Conservation (phyloP, 37 sponge, comb jelly and placozoan genomes). For the Ephydatia muelleri region DNA sequence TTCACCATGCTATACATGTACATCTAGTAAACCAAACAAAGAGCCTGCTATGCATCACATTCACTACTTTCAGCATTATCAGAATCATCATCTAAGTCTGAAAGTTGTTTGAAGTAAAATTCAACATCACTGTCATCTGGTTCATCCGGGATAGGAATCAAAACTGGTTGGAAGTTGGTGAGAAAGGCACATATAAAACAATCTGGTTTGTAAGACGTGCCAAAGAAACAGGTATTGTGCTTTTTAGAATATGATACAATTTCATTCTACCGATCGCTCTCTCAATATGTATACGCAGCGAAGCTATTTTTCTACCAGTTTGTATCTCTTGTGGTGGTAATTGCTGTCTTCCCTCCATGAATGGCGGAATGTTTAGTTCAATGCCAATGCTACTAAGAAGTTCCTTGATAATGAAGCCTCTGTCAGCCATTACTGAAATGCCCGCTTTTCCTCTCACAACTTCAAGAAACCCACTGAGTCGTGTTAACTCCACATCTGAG, state of each 20-base stretch:
- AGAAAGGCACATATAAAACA: constrained; percentile 56
- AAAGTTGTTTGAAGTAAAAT: neutral
- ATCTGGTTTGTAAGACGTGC: constrained; percentile 58
- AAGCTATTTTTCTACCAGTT: constrained; percentile 24
- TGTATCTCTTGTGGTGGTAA: constrained; percentile 37
- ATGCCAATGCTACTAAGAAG: constrained; percentile 31
- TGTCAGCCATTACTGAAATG: constrained; percentile 58
- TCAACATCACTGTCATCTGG: constrained; percentile 15
- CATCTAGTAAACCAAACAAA: constrained; percentile 1
- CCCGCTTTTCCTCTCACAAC: constrained; percentile 36
- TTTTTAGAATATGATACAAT: constrained; percentile 21
- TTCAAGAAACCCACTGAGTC: constrained; percentile 23
- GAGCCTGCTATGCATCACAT: neutral
- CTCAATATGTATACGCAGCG: constrained; percentile 29
- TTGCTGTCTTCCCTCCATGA: constrained; percentile 50
- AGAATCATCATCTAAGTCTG: neutral
- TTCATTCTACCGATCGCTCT: constrained; percentile 34
- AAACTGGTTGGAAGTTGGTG: constrained; percentile 65
- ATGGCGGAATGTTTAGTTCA: constrained; percentile 65
- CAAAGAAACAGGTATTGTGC: constrained; percentile 35
- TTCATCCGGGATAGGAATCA: constrained; percentile 25
- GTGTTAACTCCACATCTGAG: constrained; percentile 48
- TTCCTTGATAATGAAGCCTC: constrained; percentile 69
- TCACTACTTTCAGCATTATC: constrained; percentile 12
- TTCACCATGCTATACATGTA: neutral